phyloP scores from a whole-genome alignment of 2,797 vertebrate genomes.

The Neomorphus geoffroyi region DNA sequence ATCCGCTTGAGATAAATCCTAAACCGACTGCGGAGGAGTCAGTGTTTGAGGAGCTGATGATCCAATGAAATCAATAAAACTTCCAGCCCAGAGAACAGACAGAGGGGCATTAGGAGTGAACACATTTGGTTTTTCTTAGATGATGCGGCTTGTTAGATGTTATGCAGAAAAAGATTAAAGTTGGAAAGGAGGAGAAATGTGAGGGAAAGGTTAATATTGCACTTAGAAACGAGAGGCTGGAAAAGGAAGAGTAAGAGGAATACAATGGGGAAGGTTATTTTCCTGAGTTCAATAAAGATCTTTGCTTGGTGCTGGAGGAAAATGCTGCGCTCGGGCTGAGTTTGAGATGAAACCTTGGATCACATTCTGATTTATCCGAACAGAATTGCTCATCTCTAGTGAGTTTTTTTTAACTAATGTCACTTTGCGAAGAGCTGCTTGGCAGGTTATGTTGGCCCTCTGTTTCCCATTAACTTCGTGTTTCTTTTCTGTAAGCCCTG shows the following conservation, averaged over 20 bases:
- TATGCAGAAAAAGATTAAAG: background rate
- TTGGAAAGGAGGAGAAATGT: background rate
- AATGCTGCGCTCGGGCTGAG: background rate
- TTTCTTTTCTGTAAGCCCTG: slow-evolving; percentile 8
- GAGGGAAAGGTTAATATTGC: background rate
- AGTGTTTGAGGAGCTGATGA: background rate
- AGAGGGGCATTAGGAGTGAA: background rate
- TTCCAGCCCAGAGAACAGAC: background rate
- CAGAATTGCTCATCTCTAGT: background rate
- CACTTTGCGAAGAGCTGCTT: slow-evolving; percentile 42
- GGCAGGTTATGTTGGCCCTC: slow-evolving; percentile 41
- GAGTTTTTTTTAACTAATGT: slow-evolving; percentile 42
- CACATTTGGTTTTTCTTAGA: background rate
- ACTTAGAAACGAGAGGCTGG: background rate
- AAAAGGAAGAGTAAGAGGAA: background rate
- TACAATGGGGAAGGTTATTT: background rate
- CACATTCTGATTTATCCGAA: background rate
- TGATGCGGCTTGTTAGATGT: background rate
- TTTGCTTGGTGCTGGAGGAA: background rate
- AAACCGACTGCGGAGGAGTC: background rate
- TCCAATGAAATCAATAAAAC: background rate
- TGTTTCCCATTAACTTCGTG: slow-evolving; percentile 63
- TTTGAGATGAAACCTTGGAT: background rate
- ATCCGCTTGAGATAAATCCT: background rate
- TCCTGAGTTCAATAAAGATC: background rate